A percentile compares a stretch with the other conserved stretches of the same genome.
Conservation (phyloP, 2,113 vertebrate genomes). For the Pygoscelis adeliae region DNA sequence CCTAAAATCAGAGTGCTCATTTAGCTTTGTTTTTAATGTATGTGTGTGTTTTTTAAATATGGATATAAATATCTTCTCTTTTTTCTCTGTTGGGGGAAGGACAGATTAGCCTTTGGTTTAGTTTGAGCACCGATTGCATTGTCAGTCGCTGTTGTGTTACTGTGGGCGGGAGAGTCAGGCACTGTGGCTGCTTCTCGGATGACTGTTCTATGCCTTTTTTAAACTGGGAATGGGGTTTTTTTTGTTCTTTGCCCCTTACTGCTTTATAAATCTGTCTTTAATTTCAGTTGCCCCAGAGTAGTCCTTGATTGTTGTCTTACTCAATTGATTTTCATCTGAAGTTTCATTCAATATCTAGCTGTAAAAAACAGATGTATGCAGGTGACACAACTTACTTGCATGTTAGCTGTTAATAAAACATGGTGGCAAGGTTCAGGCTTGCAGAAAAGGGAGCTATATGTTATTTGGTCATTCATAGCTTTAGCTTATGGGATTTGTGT, state of each 20-base stretch:
- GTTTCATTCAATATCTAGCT: neutral
- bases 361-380: neutral
- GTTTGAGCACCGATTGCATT: neutral
- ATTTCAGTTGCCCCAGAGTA: neutral
- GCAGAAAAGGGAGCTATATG: neutral
- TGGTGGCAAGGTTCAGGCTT: neutral
- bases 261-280: neutral
- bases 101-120: neutral
- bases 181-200: neutral
- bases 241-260: neutral
- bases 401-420: neutral
- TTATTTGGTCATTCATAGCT: neutral
- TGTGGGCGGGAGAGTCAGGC: neutral
- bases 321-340: neutral
- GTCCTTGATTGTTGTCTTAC: neutral
- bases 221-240: neutral
- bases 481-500: neutral
- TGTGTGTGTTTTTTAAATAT: neutral
- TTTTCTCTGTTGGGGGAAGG: neutral
- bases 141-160: neutral
- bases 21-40: neutral
- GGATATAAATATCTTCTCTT: neutral
- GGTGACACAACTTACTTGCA: neutral
- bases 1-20: neutral
- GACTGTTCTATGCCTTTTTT: neutral